Evolutionary conservation across 2,797 vertebrate species (phyloP).

Genomic region (Acridotheres tristis): DNA sequence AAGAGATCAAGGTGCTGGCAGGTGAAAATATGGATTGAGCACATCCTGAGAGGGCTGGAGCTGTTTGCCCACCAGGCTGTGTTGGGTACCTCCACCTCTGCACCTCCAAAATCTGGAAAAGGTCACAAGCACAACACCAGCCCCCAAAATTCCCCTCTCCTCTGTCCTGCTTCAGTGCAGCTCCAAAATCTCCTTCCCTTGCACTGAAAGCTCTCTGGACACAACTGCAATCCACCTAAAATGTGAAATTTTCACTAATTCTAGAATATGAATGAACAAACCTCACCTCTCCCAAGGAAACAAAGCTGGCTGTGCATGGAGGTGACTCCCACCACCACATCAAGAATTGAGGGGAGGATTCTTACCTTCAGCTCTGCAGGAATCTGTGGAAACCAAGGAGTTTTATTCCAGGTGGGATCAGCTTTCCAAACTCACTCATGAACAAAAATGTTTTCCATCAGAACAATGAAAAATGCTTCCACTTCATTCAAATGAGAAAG

Average conservation of each 20-base stretch:
- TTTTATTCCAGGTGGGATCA: neutral
- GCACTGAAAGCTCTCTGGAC: neutral
- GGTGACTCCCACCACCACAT: neutral
- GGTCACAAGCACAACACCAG: neutral
- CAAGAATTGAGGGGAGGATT: neutral
- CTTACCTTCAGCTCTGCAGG: neutral
- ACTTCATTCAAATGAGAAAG: neutral
- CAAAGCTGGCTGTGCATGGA: neutral
- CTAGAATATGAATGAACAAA: neutral
- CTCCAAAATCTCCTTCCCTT: neutral
- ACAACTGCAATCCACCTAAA: neutral
- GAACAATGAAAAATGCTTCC: neutral
- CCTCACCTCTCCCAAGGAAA: accelerated
- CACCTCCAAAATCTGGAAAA: neutral
- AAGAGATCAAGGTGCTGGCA: neutral
- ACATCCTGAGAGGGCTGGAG: neutral
- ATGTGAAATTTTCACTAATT: neutral
- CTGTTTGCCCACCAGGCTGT: neutral
- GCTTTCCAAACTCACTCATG: neutral
- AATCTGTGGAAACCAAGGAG: neutral
- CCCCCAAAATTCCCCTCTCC: neutral
- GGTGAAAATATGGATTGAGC: neutral
- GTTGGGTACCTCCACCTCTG: neutral
- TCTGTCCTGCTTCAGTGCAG: neutral
- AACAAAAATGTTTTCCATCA: neutral